Conservation (phyloP, 1,140 invertebrate genomes). For the Palaemon carinicauda region DNA sequence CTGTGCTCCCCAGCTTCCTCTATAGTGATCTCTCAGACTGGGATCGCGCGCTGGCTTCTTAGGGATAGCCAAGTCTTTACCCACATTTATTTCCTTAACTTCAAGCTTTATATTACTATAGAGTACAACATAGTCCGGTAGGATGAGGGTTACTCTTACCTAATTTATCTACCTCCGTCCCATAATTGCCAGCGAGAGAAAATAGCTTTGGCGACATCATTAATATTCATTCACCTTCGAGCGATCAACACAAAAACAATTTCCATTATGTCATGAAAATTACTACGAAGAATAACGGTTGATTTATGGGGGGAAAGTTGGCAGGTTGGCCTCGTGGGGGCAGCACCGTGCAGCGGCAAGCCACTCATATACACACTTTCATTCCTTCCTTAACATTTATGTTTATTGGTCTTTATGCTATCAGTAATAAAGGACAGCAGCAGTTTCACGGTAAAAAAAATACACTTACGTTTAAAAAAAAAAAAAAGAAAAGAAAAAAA, state of each 20-base stretch:
- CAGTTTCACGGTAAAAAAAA: too few relatives aligned
- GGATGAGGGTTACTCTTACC: background rate
- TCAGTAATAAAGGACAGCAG: too few relatives aligned
- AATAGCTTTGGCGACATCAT: conserved; percentile 36
- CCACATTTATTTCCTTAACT: conserved; percentile 43
- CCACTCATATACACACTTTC: background rate
- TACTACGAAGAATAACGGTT: conserved; percentile 55
- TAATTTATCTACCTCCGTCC: background rate
- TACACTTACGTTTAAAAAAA: too few relatives aligned
- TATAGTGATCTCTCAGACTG: conserved; percentile 6
- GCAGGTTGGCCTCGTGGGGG: conserved; percentile 50
- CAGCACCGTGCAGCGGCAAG: conserved; percentile 48
- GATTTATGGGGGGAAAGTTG: conserved; percentile 48
- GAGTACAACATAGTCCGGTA: background rate
- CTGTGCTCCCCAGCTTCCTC: background rate
- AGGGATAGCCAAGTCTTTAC: conserved; percentile 12
- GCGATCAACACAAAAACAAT: conserved; percentile 54
- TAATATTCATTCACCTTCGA: conserved; percentile 53
- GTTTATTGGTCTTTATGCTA: too few relatives aligned
- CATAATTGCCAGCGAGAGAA: background rate
- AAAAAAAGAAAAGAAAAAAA: too few relatives aligned
- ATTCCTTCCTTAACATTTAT: background rate
- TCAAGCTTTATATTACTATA: background rate
- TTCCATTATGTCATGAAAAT: conserved; percentile 57
- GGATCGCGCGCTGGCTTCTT: conserved; percentile 41